Percentiles rank a stretch among this genome's conserved stretches.
phyloP scores from a whole-genome alignment of 1,140 invertebrate genomes.

The Latrodectus geometricus region DNA sequence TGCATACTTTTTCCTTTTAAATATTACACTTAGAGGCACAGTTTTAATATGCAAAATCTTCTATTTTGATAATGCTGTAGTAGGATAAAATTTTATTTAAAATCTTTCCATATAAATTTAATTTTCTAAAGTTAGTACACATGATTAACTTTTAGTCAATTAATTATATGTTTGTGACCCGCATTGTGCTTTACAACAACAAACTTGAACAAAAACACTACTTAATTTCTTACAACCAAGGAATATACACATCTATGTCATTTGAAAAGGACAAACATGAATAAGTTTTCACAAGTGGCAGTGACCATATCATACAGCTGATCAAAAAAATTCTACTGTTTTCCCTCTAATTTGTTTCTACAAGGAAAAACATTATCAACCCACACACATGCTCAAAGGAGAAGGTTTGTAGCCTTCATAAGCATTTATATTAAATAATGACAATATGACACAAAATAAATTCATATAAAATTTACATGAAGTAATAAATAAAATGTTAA shows the following conservation, averaged over 20 bases:
- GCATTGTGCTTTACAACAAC: background rate
- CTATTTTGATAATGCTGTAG: too few relatives aligned
- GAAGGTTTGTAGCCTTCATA: background rate
- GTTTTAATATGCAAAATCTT: too few relatives aligned
- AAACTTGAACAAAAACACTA: background rate
- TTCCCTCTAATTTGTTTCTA: background rate
- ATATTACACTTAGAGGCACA: too few relatives aligned
- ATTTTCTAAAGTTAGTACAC: too few relatives aligned
- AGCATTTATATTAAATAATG: background rate
- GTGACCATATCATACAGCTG: slow-evolving; percentile 2
- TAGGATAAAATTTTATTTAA: too few relatives aligned
- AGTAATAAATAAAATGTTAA: slow-evolving; percentile 3
- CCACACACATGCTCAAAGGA: background rate
- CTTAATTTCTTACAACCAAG: background rate
- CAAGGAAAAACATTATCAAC: background rate
- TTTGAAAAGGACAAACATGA: background rate
- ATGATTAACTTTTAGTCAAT: too few relatives aligned
- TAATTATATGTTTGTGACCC: background rate
- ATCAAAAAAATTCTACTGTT: background rate
- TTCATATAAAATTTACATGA: slow-evolving; percentile 1
- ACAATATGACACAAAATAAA: slow-evolving; percentile 2
- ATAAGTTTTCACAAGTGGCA: slow-evolving; percentile 3
- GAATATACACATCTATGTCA: background rate
- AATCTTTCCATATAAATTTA: too few relatives aligned
- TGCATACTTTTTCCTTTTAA: too few relatives aligned